Conservation (phyloP, 2,888 invertebrate genomes). For the Helicoverpa assulta region DNA sequence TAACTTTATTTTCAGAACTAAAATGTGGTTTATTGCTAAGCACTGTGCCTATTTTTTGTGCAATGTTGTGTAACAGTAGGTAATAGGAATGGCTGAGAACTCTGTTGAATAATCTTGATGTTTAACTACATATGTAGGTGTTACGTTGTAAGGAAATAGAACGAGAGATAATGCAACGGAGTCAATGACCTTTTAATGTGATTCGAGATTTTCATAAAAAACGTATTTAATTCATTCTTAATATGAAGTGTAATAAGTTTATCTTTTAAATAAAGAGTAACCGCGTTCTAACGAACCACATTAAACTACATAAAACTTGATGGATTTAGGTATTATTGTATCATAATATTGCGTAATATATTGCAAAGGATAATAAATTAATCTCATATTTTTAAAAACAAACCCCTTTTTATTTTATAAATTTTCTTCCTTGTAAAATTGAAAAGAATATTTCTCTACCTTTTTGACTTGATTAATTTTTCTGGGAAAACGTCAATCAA, state of each 20-base stretch:
- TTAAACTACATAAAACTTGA: too few species aligned
- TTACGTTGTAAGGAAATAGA: constrained; percentile 40
- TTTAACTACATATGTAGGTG: constrained; percentile 30
- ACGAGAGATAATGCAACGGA: constrained; percentile 22
- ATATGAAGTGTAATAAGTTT: neutral
- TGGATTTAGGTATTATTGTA: too few species aligned
- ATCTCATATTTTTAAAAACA: neutral
- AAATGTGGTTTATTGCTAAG: constrained; percentile 10
- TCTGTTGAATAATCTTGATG: constrained; percentile 43
- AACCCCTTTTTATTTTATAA: neutral
- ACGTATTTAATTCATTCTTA: neutral
- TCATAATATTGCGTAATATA: too few species aligned
- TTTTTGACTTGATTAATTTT: neutral
- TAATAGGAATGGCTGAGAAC: constrained; percentile 27
- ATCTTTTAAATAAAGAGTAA: too few species aligned
- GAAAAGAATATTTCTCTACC: too few species aligned
- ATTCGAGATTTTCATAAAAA: constrained; percentile 16
- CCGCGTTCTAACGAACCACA: too few species aligned
- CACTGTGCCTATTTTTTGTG: constrained; percentile 9
- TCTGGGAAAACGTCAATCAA: neutral
- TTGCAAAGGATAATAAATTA: neutral
- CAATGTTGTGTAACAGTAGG: constrained; percentile 17
- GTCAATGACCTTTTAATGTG: constrained; percentile 37
- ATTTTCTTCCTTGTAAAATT: neutral
- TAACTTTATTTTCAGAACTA: constrained; percentile 18